Percentiles rank a stretch among this genome's conserved stretches.
These are phyloP conservation scores for Scyliorhinus canicula DNA, from an alignment of 2,797 vertebrate species.

Conservation along the genomic window DNA sequence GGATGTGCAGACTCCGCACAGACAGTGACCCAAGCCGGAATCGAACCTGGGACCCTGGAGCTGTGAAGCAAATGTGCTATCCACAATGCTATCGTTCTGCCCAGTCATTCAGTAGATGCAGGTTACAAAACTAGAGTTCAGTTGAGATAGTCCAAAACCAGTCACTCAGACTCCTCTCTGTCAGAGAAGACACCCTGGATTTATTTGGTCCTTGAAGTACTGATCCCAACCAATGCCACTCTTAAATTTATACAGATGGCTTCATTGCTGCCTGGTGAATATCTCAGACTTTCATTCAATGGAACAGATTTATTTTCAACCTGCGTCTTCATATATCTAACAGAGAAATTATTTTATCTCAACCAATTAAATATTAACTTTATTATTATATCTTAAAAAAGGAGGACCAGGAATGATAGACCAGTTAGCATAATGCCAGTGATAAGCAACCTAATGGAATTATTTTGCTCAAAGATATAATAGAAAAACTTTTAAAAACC, in stretches of 20 bases:
- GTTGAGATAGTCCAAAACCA: neutral
- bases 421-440: neutral
- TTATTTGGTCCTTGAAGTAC: neutral
- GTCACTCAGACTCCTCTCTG: neutral
- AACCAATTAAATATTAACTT: neutral
- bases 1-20: too few relatives aligned
- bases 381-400: neutral
- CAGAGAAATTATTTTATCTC: neutral
- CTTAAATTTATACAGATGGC: neutral
- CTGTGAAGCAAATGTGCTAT: too few relatives aligned
- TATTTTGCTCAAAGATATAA: too few relatives aligned
- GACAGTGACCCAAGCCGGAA: too few relatives aligned
- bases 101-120: neutral
- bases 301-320: neutral
- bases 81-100: too few relatives aligned
- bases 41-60: too few relatives aligned
- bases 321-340: neutral
- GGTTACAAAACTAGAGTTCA: neutral
- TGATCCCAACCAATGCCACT: neutral
- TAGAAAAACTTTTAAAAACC: too few relatives aligned
- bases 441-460: too few relatives aligned
- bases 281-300: neutral
- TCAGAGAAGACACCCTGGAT: neutral
- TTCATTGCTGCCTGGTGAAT: neutral
- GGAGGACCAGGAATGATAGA: neutral